Base-by-base conservation (phyloP, 2,797 vertebrate genomes). In the Gymnothorax javanicus region DNA sequence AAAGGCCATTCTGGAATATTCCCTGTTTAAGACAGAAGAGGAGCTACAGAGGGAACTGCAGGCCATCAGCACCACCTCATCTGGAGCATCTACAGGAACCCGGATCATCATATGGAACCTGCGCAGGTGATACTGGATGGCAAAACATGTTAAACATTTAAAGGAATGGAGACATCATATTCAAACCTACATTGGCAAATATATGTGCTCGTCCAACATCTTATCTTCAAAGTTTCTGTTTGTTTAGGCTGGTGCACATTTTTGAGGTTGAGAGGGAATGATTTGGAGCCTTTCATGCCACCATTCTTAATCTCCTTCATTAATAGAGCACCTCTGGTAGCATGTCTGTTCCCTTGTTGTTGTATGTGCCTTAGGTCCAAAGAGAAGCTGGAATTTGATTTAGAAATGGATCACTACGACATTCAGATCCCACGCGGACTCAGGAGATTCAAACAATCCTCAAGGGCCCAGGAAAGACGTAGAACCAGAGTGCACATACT, bases 81-180 rank as follows among this genome's bases (percentile, higher is more conserved):
- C 33, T 2, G 33, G 90, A 0, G 91, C 89, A 0, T 94, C 94
- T 88, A 97, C 96, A 20, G 98, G 98, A 90, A 98, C 98, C 12
- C 95, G 97, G 88, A 97, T 99, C 91, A 98, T 99, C 89, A 97
- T 99, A 89, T 99, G 98, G 98, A 99, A 97, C 88, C 95, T 99
- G 50, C 96, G 97, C 92, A 96, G 95, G 98, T 99, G 91, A 92
- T 43, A 43, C 33, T 2, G 2, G 33, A 43, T 2, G 33, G 2
- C 33, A 43, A 43, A 43, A 43, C 33, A 43, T 43, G 33, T 43
- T 43, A 43, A 43, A 43, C 33, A 43, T 43, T 43, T 43, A 43
- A 43, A 43, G 33, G 33, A 43, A 43, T 43, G 2, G 33, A 43
- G 2, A 43, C 33, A 2, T 43, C 33, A 43, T 43, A 2, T 43